Conservation (phyloP, 2,797 vertebrate species). For the Poecilia velifera region DNA sequence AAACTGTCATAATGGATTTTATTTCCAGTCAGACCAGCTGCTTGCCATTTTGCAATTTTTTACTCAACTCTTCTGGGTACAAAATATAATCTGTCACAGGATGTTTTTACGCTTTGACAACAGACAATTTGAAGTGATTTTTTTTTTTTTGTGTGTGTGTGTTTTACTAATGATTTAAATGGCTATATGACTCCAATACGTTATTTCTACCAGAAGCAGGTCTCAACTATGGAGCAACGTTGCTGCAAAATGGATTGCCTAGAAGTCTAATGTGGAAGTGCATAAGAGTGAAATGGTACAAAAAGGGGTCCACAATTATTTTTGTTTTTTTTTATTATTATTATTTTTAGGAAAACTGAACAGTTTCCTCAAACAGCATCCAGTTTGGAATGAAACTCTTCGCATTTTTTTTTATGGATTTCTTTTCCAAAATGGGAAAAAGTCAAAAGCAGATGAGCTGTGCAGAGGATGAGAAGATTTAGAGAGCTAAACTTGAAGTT, state of each 20-base stretch:
- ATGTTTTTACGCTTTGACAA: background rate
- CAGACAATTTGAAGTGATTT: background rate
- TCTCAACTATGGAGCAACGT: too few species aligned
- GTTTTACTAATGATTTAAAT: background rate
- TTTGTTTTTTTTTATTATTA: background rate
- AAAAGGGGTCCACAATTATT: background rate
- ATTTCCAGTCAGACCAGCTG: background rate
- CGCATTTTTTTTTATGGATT: conserved; percentile 27
- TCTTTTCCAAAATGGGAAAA: conserved; percentile 34
- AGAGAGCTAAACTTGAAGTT: conserved; percentile 51
- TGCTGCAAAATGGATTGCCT: background rate
- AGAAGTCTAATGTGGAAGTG: background rate
- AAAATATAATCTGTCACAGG: background rate
- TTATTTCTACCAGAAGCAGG: background rate
- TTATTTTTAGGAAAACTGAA: background rate
- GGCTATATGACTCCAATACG: background rate
- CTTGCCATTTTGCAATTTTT: background rate
- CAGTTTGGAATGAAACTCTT: conserved; percentile 63
- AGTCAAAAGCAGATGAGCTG: conserved; percentile 56
- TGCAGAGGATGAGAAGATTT: conserved; percentile 41
- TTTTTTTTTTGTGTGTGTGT: too few species aligned
- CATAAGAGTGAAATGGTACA: background rate
- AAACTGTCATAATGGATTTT: background rate
- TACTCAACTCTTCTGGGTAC: background rate
- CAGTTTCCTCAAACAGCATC: background rate